Percentiles rank a stretch among this genome's conserved stretches.
phyloP scores from a whole-genome alignment of 2,113 vertebrate genomes.

The Nannospalax galili region DNA sequence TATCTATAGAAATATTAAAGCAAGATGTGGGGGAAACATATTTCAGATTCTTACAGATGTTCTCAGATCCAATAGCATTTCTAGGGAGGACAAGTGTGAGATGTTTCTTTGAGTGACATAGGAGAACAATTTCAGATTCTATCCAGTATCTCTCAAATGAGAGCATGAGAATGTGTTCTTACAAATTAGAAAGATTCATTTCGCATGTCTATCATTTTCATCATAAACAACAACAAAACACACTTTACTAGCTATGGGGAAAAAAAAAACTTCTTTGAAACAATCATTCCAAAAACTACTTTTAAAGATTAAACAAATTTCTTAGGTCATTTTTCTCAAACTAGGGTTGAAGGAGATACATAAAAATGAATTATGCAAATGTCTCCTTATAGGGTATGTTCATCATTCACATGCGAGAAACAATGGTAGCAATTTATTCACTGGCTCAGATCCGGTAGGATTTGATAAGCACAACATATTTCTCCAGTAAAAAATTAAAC shows the following conservation, averaged over 20 bases:
- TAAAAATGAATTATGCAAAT: not conserved
- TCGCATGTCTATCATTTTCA: not conserved
- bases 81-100: not conserved
- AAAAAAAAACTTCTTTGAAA: not conserved
- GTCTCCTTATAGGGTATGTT: not conserved
- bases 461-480: not conserved
- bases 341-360: not conserved
- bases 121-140: constrained; percentile 53
- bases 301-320: not conserved
- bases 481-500: not conserved
- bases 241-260: not conserved
- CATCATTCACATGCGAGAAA: constrained; percentile 23
- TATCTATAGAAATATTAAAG: constrained; percentile 66
- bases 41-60: constrained; percentile 66
- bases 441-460: not conserved
- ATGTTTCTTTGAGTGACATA: constrained; percentile 60
- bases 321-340: constrained; percentile 36
- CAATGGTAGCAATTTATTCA: not conserved
- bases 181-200: not conserved
- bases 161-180: not conserved
- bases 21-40: constrained; percentile 52
- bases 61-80: constrained; percentile 66
- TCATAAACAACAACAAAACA: not conserved
- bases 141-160: not conserved
- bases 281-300: not conserved